A percentile compares a stretch with the other conserved stretches of the same genome.
phyloP scores from a whole-genome alignment of 2,888 invertebrate genomes.

The Nemoura dubitans region DNA sequence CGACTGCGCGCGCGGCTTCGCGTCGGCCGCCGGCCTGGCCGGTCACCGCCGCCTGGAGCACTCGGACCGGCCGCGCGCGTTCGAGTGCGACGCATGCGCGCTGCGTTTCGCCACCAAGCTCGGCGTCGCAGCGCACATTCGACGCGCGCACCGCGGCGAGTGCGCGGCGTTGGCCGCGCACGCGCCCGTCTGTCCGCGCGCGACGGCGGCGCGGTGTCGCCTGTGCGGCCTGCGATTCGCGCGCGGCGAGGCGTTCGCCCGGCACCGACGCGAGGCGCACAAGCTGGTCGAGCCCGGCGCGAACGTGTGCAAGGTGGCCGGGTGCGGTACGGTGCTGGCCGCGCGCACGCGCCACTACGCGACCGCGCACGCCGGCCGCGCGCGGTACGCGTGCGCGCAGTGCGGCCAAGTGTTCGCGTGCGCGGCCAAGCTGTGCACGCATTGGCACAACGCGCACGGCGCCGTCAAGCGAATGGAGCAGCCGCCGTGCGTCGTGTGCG shows the following conservation, averaged over 20 bases:
- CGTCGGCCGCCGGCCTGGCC: neutral
- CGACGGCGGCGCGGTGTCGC: too few species aligned
- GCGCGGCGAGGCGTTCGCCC: too few species aligned
- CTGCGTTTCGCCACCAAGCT: neutral
- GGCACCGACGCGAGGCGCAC: too few species aligned
- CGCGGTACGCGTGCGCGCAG: constrained; percentile 42
- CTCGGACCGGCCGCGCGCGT: neutral
- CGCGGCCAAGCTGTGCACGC: neutral
- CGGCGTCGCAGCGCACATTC: constrained; percentile 28
- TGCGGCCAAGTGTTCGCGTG: constrained; percentile 32
- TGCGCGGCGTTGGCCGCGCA: too few species aligned
- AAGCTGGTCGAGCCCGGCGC: too few species aligned
- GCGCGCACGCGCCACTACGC: too few species aligned
- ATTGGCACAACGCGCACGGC: neutral
- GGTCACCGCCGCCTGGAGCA: constrained; percentile 17
- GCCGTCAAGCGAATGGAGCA: too few species aligned
- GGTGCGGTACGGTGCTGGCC: too few species aligned
- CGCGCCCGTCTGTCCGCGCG: too few species aligned
- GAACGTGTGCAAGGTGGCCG: too few species aligned
- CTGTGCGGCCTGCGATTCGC: too few species aligned
- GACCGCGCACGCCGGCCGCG: constrained; percentile 41
- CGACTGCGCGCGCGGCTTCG: constrained; percentile 43
- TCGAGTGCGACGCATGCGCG: neutral
- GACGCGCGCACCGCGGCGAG: too few species aligned
- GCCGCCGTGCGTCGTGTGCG: constrained; percentile 1